Conservation (phyloP, 2,888 invertebrate genomes). For the Danaus chrysippus region DNA sequence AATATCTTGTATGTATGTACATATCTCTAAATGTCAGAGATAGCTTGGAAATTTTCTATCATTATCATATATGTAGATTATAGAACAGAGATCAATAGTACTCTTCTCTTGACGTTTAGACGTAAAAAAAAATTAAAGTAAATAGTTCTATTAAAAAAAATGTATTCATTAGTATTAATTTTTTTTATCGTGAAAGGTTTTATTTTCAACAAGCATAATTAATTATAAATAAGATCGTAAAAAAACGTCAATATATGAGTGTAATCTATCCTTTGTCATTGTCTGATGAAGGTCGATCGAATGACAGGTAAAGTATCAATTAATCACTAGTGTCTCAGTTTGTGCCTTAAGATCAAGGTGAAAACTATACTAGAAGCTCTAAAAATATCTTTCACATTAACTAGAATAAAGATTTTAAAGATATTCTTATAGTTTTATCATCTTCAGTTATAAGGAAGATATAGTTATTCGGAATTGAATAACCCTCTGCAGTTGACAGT, state of each 20-base stretch:
- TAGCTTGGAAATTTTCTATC: too few relatives aligned
- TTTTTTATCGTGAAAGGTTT: too few relatives aligned
- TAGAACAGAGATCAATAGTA: too few relatives aligned
- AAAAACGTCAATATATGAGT: neutral
- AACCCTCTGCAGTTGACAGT: constrained; percentile 16
- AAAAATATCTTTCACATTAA: neutral
- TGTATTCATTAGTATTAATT: too few relatives aligned
- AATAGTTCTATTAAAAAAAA: too few relatives aligned
- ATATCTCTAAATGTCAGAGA: too few relatives aligned
- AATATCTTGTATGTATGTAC: constrained; percentile 1
- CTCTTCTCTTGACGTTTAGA: too few relatives aligned
- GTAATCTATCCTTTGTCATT: neutral
- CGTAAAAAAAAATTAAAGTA: too few relatives aligned
- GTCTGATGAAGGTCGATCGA: neutral
- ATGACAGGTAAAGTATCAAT: constrained; percentile 5
- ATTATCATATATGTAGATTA: too few relatives aligned
- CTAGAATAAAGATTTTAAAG: too few relatives aligned
- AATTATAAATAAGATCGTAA: neutral
- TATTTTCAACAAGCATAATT: too few relatives aligned
- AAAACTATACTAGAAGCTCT: neutral
- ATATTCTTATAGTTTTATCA: too few relatives aligned
- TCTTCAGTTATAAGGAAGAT: neutral
- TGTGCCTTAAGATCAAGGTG: neutral
- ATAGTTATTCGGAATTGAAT: constrained; percentile 18
- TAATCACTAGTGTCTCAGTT: constrained; percentile 1